phyloP scores from a whole-genome alignment of 2,113 vertebrate genomes.

The Petaurus breviceps region DNA sequence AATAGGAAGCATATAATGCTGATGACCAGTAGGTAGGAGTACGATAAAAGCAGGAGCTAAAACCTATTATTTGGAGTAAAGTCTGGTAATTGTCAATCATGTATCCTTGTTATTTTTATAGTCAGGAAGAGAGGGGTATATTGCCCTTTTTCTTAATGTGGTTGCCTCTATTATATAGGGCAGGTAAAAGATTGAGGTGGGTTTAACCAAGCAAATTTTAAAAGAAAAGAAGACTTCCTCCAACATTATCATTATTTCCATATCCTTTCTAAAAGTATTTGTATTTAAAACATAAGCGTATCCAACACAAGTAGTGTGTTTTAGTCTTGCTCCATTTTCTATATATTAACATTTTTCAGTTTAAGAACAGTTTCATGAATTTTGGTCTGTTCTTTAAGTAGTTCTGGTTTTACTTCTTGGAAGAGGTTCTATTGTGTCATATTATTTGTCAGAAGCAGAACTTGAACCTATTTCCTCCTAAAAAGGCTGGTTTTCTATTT shows the following conservation, averaged over 20 bases:
- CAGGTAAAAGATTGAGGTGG: background rate
- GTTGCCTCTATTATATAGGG: background rate
- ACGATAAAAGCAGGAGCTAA: background rate
- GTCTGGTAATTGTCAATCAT: background rate
- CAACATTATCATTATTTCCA: background rate
- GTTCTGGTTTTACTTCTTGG: conserved; percentile 10
- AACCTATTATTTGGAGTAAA: rapidly evolving
- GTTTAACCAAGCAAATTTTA: background rate
- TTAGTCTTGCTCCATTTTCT: background rate
- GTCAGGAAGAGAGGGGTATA: background rate
- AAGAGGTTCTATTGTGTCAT: too few relatives aligned
- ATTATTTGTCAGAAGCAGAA: too few relatives aligned
- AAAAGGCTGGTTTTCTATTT: too few relatives aligned
- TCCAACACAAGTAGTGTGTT: background rate
- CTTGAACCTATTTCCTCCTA: too few relatives aligned
- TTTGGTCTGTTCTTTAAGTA: conserved; percentile 57
- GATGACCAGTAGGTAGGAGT: conserved; percentile 34
- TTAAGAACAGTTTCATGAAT: background rate
- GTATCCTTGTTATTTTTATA: background rate
- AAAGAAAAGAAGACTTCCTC: conserved; percentile 2
- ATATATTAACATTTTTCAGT: background rate
- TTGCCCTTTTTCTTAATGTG: rapidly evolving
- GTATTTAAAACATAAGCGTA: background rate
- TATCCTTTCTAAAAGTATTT: background rate
- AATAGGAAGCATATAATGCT: background rate